Conservation (phyloP, 2,113 vertebrate genomes). For the Pimephales promelas region DNA sequence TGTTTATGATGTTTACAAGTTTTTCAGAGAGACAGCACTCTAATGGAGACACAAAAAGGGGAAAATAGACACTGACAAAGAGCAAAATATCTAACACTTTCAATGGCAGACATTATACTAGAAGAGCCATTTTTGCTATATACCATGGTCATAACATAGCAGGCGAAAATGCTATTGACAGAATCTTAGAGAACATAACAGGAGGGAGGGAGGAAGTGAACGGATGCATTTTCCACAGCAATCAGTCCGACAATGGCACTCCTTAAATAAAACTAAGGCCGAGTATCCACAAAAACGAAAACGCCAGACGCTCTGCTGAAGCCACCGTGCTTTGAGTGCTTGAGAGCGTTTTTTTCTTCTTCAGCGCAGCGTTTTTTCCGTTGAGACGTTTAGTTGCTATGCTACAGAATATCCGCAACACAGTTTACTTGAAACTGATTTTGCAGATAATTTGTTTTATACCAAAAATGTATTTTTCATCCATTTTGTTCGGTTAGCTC, state of each 20-base stretch:
- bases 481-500: too few species aligned
- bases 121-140: neutral
- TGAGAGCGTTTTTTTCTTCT: too few species aligned
- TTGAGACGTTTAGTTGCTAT: too few species aligned
- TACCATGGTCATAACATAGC: neutral
- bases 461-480: too few species aligned
- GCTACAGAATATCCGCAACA: too few species aligned
- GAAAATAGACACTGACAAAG: slow-evolving; percentile 54
- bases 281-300: too few species aligned
- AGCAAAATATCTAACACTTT: slow-evolving; percentile 27
- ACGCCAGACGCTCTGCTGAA: too few species aligned
- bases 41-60: slow-evolving; percentile 40
- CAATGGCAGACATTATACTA: slow-evolving; percentile 15
- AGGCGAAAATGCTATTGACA: slow-evolving; percentile 18
- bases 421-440: too few species aligned
- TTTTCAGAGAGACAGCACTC: neutral
- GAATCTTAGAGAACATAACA: slow-evolving; percentile 13
- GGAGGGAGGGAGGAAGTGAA: neutral
- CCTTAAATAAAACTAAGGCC: slow-evolving; percentile 67
- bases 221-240: slow-evolving; percentile 38
- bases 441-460: too few species aligned
- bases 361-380: too few species aligned
- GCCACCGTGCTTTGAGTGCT: too few species aligned
- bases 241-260: slow-evolving; percentile 64
- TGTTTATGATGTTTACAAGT: neutral